A percentile compares a stretch with the other conserved stretches of the same genome.
Conservation (phyloP, 1,140 invertebrate genomes). For the Lucilia sericata region DNA sequence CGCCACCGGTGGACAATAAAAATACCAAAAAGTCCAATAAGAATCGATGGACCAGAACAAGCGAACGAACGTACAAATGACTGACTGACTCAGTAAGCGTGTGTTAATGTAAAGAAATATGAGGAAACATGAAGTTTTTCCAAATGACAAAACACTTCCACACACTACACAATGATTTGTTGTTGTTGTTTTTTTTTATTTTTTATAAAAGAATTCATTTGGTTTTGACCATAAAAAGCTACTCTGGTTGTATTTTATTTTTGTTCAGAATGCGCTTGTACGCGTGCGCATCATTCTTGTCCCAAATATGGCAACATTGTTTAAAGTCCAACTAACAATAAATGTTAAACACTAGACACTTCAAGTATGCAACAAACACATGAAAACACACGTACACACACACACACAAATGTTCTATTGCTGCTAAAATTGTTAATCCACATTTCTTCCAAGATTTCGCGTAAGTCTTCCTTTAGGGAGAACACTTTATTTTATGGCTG, state of each 20-base stretch:
- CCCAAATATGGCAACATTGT: conserved; percentile 38
- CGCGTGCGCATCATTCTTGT: conserved; percentile 40
- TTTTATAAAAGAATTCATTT: not conserved
- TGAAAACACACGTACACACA: no score
- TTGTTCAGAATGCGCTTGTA: not conserved
- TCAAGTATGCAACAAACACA: not conserved
- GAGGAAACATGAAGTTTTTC: conserved; percentile 3
- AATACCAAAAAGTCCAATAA: not conserved
- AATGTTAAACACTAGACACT: conserved; percentile 23
- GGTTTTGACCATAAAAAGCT: conserved; percentile 22
- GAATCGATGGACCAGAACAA: conserved; percentile 3
- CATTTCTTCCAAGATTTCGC: conserved; percentile 18
- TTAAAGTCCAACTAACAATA: conserved; percentile 8
- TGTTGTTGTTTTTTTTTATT: no score
- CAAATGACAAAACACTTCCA: not conserved
- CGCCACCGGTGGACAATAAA: not conserved
- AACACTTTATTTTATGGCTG: not conserved
- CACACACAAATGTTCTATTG: not conserved
- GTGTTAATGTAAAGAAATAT: conserved; percentile 18
- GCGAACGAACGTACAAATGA: no score
- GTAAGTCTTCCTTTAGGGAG: not conserved
- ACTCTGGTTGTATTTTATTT: not conserved
- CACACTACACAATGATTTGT: conserved; percentile 1
- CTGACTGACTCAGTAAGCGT: not conserved
- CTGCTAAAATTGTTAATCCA: conserved; percentile 32